Conservation (phyloP, 1,140 invertebrate species). For the Scaptomyza hsui region DNA sequence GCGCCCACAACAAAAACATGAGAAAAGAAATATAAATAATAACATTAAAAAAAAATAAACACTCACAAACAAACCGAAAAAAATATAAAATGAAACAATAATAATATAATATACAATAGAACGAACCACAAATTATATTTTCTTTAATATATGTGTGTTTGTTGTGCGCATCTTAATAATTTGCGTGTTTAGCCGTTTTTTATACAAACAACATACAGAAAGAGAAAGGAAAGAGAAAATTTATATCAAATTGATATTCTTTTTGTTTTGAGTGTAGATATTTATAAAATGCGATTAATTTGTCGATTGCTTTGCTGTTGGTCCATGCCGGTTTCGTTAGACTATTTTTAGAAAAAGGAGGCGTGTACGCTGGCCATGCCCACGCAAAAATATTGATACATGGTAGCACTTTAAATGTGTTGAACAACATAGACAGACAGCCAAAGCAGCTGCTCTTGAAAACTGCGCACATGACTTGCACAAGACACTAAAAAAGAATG, state of each 20-base stretch:
- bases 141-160: conserved; percentile 5
- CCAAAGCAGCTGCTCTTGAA: conserved; percentile 39
- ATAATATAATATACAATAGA: conserved; percentile 23
- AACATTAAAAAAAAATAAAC: conserved; percentile 20
- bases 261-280: conserved; percentile 42
- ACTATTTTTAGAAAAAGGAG: conserved; percentile 67
- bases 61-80: conserved; percentile 40
- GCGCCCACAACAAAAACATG: conserved; percentile 47
- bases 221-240: conserved; percentile 12
- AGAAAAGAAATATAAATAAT: conserved; percentile 52
- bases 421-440: conserved; percentile 19
- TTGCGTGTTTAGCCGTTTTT: conserved; percentile 26
- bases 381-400: conserved; percentile 52
- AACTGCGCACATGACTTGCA: conserved; percentile 62
- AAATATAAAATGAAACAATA: conserved; percentile 19
- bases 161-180: background rate
- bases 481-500: conserved; percentile 3
- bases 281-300: conserved; percentile 71
- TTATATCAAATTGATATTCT: conserved; percentile 40
- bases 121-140: conserved; percentile 2
- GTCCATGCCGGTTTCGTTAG: conserved; percentile 9
- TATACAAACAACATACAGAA: background rate
- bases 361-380: conserved; percentile 35
- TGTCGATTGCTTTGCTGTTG: conserved; percentile 37
- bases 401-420: conserved; percentile 41